Evolutionary conservation across 2,113 vertebrate genomes (phyloP), one percentile per base, ranked within the genome.

Genomic region (Formicarius rufipectus): DNA sequence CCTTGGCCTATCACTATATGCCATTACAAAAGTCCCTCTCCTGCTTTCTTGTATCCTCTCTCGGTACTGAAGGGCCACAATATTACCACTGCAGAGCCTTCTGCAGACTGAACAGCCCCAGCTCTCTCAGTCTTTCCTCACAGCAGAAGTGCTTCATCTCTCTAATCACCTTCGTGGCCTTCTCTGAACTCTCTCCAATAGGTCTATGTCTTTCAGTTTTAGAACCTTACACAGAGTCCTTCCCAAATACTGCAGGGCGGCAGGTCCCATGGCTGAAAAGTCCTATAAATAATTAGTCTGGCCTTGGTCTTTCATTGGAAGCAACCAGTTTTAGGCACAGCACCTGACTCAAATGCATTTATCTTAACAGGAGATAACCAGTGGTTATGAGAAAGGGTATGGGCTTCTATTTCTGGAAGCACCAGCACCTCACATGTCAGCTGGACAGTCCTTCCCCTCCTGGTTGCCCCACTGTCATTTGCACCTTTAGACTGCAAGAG

Each of bases 401-500:
- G 31, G 27, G 30, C 17, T 89, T 84, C 89, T 96, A 93, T 94
- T 95, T 93, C 66, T 87, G 85, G 84, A 89, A 87, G 22, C 16
- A 50, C 31, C 35, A 40, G 28, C 76, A 47, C 67, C 28, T 71
- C 86, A 74, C 72, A 50, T 3, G 0, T 85, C 91, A 85, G 37
- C 73, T 62, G 74, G 49, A 53, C 44, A 56, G 14, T 44, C 4
- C 33, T n/a, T 87, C 47, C 78, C 23, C 39, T 76, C 23, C 75
- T 84, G 25, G 10, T 7, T 81, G 56, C 35, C 5, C 50, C 47
- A 0, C 60, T 84, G 47, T 27, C 87, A 12, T 69, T 64, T 24
- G 31, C 52, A 60, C 52, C 66, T 87, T 49, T 62, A 79, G 24
- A 37, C 27, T 24, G 49, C 9, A 19, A 9, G 40, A 55, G 17